Evolutionary conservation across 2,797 vertebrate genomes (phyloP).

Genomic region (Pempheris klunzingeri): DNA sequence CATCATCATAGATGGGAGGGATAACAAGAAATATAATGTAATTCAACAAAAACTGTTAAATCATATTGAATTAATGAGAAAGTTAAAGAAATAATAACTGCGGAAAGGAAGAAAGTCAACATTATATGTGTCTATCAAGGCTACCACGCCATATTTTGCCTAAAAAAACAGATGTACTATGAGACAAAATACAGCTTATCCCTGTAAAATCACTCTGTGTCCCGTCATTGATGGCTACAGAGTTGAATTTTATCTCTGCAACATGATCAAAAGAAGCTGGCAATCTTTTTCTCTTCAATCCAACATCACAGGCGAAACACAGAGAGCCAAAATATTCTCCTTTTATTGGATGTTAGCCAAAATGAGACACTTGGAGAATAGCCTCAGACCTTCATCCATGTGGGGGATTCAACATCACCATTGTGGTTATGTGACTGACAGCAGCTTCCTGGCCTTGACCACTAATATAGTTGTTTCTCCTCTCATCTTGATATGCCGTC

Average conservation of each 20-base stretch:
- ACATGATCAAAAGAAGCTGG: slow-evolving; percentile 12
- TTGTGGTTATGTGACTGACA: slow-evolving; percentile 65
- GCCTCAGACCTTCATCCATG: slow-evolving; percentile 40
- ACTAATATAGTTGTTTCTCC: slow-evolving; percentile 56
- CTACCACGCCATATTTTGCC: neutral
- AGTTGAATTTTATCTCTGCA: slow-evolving; percentile 7
- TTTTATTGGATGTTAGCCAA: slow-evolving; percentile 5
- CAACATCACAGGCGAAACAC: slow-evolving; percentile 6
- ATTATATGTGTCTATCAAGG: neutral
- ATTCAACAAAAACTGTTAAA: neutral
- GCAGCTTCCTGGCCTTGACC: slow-evolving; percentile 62
- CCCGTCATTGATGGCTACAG: neutral
- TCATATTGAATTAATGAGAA: no score
- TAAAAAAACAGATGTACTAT: neutral
- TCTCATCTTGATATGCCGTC: slow-evolving; percentile 53
- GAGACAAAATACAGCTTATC: neutral
- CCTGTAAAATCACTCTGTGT: neutral
- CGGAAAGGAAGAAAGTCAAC: neutral
- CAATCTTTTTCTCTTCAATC: neutral
- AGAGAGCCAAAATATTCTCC: slow-evolving; percentile 26
- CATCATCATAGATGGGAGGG: no score
- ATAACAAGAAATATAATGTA: neutral
- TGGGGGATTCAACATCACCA: slow-evolving; percentile 36
- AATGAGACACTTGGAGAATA: slow-evolving; percentile 27
- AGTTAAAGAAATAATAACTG: neutral